A percentile compares a stretch with the other conserved stretches of the same genome.
Conservation (phyloP, 1,140 invertebrate species). For the Linepithema humile region DNA sequence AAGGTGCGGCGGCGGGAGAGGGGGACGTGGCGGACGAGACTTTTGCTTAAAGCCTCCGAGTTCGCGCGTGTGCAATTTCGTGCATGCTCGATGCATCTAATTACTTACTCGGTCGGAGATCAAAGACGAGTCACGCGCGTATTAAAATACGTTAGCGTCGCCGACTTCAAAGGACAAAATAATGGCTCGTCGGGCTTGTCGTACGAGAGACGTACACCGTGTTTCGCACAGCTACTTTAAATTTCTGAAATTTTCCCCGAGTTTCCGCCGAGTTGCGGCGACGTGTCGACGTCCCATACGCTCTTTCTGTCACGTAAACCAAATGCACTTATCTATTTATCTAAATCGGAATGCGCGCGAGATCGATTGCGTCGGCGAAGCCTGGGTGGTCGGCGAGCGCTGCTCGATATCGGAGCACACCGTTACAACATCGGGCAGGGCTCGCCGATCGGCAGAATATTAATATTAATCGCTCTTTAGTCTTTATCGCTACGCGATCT, state of each 20-base stretch:
- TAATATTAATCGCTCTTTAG: slow-evolving; percentile 39
- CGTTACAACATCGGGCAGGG: not conserved
- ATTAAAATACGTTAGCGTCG: slow-evolving; percentile 7
- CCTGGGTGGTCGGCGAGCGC: slow-evolving; percentile 23
- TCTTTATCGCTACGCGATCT: slow-evolving; percentile 36
- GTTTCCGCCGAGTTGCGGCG: not conserved
- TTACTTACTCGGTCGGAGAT: slow-evolving; percentile 46
- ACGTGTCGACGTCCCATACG: not conserved
- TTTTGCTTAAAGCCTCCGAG: not conserved
- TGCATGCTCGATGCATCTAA: slow-evolving; percentile 30
- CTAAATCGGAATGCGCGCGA: not conserved
- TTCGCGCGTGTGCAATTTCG: slow-evolving; percentile 30
- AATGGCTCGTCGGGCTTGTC: not conserved
- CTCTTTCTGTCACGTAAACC: not conserved
- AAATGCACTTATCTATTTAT: not conserved
- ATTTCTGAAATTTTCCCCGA: not conserved
- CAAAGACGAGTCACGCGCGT: slow-evolving; percentile 51
- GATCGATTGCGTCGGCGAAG: not conserved
- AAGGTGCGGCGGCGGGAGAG: too few species aligned
- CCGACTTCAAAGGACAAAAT: slow-evolving; percentile 30
- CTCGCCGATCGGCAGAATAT: slow-evolving; percentile 19
- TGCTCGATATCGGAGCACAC: not conserved
- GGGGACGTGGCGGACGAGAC: not conserved
- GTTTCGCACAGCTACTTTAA: not conserved
- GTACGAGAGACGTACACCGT: not conserved